phyloP scores from a whole-genome alignment of 2,888 invertebrate species.

The Merodon equestris region DNA sequence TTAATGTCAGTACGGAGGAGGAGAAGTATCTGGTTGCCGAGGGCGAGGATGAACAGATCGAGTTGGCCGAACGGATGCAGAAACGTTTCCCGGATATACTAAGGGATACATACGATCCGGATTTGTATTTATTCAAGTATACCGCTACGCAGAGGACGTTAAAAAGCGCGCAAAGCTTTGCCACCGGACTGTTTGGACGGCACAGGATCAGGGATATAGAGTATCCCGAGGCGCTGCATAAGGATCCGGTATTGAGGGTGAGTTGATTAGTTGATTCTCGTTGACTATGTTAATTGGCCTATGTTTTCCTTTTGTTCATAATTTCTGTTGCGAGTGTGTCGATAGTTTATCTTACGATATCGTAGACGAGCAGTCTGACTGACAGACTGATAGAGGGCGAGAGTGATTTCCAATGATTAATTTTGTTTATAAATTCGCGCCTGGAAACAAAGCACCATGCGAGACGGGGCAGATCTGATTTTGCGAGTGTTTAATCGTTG shows the following conservation, averaged over 20 bases:
- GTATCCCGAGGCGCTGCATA: slow-evolving; percentile 83
- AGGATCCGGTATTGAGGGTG: slow-evolving; percentile 85
- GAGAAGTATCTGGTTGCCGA: slow-evolving; percentile 84
- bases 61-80: slow-evolving; percentile 87
- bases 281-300: slow-evolving; percentile 15
- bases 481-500: too few relatives aligned
- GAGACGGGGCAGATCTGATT: too few relatives aligned
- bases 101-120: slow-evolving; percentile 81
- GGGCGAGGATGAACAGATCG: slow-evolving; percentile 87
- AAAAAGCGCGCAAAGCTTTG: slow-evolving; percentile 87
- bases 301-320: background rate
- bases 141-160: slow-evolving; percentile 88
- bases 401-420: too few relatives aligned
- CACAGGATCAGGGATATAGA: slow-evolving; percentile 82
- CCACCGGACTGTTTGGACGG: slow-evolving; percentile 86
- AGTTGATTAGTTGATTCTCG: slow-evolving; percentile 71
- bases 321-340: background rate
- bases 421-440: too few relatives aligned
- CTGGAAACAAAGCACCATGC: too few relatives aligned
- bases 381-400: too few relatives aligned
- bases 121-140: slow-evolving; percentile 83
- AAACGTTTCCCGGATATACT: slow-evolving; percentile 85
- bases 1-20: slow-evolving; percentile 79
- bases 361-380: too few relatives aligned
- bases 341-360: background rate